Conservation (phyloP, 2,888 invertebrate genomes). For the Eupeodes luniger region DNA sequence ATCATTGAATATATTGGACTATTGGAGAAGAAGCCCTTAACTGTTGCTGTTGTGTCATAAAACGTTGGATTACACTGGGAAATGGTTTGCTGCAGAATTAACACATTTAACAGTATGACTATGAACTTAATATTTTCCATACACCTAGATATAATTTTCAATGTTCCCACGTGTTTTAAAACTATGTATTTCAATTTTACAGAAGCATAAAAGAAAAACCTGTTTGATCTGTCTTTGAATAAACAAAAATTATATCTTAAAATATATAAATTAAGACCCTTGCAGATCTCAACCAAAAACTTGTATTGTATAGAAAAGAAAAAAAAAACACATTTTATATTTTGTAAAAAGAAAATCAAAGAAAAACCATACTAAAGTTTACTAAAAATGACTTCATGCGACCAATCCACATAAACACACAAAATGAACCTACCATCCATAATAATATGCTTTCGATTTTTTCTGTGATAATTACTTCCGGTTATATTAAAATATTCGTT, state of each 20-base stretch:
- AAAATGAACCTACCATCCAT: slow-evolving; percentile 9
- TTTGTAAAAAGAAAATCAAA: neutral
- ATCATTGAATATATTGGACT: neutral
- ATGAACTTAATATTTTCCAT: slow-evolving; percentile 58
- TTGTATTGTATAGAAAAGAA: slow-evolving; percentile 41
- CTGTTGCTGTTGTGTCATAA: slow-evolving; percentile 33
- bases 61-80: slow-evolving; percentile 38
- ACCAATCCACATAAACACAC: slow-evolving; percentile 37
- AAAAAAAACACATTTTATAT: slow-evolving; percentile 12
- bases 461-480: slow-evolving; percentile 73
- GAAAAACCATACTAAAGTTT: slow-evolving; percentile 1
- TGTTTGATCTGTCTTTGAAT: slow-evolving; percentile 8
- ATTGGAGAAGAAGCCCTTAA: slow-evolving; percentile 12
- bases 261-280: slow-evolving; percentile 2
- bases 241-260: neutral
- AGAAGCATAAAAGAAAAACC: neutral
- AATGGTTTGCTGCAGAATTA: slow-evolving; percentile 49
- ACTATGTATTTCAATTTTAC: slow-evolving; percentile 27
- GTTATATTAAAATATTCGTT: slow-evolving; percentile 43
- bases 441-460: slow-evolving; percentile 64
- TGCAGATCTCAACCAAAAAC: slow-evolving; percentile 55
- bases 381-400: slow-evolving; percentile 37
- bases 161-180: slow-evolving; percentile 53
- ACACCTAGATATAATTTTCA: slow-evolving; percentile 31
- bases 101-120: slow-evolving; percentile 26